Evolutionary conservation across 2,888 invertebrate species (phyloP), one percentile per base, ranked within the genome.

Genomic region (Tenthredo notha): DNA sequence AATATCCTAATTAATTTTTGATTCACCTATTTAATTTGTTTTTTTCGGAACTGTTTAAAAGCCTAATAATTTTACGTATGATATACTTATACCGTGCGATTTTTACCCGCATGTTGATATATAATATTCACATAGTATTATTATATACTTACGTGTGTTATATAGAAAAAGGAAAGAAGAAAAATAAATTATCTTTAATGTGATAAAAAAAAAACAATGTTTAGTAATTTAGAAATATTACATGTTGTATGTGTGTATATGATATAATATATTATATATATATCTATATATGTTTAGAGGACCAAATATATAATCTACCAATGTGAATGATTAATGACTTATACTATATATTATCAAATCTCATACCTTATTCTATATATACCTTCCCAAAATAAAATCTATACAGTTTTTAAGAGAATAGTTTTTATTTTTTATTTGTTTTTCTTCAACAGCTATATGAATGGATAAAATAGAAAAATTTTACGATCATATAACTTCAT

Each of bases 281-380:
- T 9, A 25, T 33, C 18, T 72, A 90, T 92, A 89, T 90, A 92
- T 92, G 92, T 92, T 92, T 92, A 92, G 92, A 92, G 91, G 91
- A 92, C 91, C 91, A 92, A 92, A 91, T 92, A 91, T 90, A 91
- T 89, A 91, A 90, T 90, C 87, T 91, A 89, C 87, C 87, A 86
- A 74, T 83, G 67, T 83, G 70, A 67, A 54, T n/a, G n/a, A 25
- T 6, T 9, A 67, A 29, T 15, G 25, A 37, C 7, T 37, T 37
- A 33, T 37, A 37, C 4, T 33, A 65, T 65, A 25, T 1, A 29
- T 1, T 29, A 67, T 67, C 12, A 7, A 67, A 67, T 29, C 7
- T 54, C n/a, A 54, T n/a, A 54, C 29, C 67, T 29, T 25, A 37
- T 37, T 37, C 37, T 37, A 10, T 65, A 33, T 4, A 33, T 0